Evolutionary conservation across 2,888 invertebrate species (phyloP).

Genomic region (Perizoma flavofasciatum): DNA sequence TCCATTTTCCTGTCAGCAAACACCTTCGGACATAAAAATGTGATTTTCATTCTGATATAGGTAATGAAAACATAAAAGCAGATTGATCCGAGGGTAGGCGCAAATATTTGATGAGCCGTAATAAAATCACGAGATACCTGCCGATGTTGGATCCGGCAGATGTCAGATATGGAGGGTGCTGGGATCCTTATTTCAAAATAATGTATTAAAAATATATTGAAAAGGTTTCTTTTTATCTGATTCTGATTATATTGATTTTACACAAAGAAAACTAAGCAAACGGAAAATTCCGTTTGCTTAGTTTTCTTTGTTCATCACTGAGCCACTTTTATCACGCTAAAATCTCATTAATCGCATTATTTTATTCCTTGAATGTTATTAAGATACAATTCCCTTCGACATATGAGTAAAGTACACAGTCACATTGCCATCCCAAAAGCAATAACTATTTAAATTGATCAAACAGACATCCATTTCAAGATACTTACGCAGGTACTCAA

Average conservation of each 20-base stretch:
- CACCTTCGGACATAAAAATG: constrained; percentile 26
- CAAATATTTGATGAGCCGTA: constrained; percentile 65
- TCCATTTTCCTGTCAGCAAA: constrained; percentile 6
- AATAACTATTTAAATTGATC: constrained; percentile 22
- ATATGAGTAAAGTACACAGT: no score
- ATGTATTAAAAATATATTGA: constrained; percentile 7
- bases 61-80: constrained; percentile 36
- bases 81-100: constrained; percentile 41
- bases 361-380: no score
- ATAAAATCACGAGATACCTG: constrained; percentile 71
- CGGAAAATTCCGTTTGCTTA: no score
- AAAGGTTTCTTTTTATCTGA: constrained; percentile 6
- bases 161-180: constrained; percentile 14
- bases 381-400: no score
- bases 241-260: no score
- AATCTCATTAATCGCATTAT: no score
- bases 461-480: constrained; percentile 10
- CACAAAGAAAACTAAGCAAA: no score
- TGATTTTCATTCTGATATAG: constrained; percentile 30
- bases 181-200: constrained; percentile 9
- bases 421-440: constrained; percentile 8
- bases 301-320: no score
- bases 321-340: no score
- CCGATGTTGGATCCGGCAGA: constrained; percentile 32
- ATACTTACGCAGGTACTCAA: constrained; percentile 9